Evolutionary conservation across 2,797 vertebrate species (phyloP).

Genomic region (Malacoctenus gilli): DNA sequence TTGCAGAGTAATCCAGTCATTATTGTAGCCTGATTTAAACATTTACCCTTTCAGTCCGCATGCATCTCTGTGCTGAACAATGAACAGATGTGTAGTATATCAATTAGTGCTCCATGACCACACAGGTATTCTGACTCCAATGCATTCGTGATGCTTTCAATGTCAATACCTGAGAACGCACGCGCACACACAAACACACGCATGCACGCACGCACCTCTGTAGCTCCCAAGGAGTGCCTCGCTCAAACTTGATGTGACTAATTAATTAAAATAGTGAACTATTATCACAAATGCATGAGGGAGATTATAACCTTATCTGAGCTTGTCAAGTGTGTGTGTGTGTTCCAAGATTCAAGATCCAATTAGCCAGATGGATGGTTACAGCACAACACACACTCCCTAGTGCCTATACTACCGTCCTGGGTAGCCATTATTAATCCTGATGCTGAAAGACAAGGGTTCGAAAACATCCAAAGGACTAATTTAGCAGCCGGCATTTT

Average conservation of each 20-base stretch:
- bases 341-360: constrained; percentile 61
- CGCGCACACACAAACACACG: neutral
- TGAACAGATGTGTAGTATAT: constrained; percentile 22
- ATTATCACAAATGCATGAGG: constrained; percentile 52
- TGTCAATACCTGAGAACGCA: neutral
- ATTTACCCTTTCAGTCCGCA: constrained; percentile 45
- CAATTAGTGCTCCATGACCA: constrained; percentile 21
- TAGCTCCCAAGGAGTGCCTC: constrained; percentile 16
- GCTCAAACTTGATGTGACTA: constrained; percentile 50
- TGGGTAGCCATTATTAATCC: constrained; percentile 4
- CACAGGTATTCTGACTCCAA: constrained; percentile 29
- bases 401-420: constrained; percentile 23
- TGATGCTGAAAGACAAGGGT: constrained; percentile 6
- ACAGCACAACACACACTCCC: constrained; percentile 38
- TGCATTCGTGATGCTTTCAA: neutral
- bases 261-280: constrained; percentile 66
- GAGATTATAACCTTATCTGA: constrained; percentile 76
- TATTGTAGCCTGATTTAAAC: constrained; percentile 68
- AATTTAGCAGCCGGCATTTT: constrained; percentile 3
- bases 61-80: constrained; percentile 32
- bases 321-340: constrained; percentile 62
- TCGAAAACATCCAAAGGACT: constrained; percentile 4
- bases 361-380: constrained; percentile 72
- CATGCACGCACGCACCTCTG: neutral
- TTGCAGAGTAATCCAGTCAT: constrained; percentile 59